Evolutionary conservation across 2,888 invertebrate genomes (phyloP), one percentile per base, ranked within the genome.

Genomic region (Proisotoma minuta): DNA sequence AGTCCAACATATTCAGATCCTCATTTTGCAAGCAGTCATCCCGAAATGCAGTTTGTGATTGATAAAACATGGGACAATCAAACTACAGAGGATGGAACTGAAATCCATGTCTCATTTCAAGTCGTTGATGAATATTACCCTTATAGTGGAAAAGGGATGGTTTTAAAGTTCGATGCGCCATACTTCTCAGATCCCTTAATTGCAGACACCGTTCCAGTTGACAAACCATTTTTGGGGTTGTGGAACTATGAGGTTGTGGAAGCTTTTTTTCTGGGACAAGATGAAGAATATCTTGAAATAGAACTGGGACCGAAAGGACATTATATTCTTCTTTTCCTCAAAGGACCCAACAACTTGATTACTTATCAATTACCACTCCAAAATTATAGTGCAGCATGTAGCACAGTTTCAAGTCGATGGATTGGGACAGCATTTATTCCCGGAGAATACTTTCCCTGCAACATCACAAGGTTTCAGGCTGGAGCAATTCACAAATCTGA

Each of bases 211-310:
- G 18, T 39, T 39, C 39, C 53, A 2, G 23, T n/a, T 2, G 39
- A 54, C 39, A 18, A 23, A 39, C 53, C 53, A 3, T 29, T 29
- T 29, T 47, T 47, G 2, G 56, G 56, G 18, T 18, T 56, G 10
- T 56, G 56, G 56, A 40, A 56, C 18, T 47, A 56, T 20, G 56
- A 56, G 23, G 56, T 56, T 5, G 40, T 56, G 12, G 56, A 56
- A 26, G 40, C 47, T 3, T 56, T 56, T 23, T 56, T 56, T 47
- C 43, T 56, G n/a, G 47, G 47, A 23, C 15, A 24, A 4, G 47
- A 56, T 47, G 43, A 26, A 3, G 56, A 56, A 18, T 56, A 56
- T 26, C 27, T 56, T n/a, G 56, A 56, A 56, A 56, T 56, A 20
- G 56, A 56, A 23, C 20, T 56, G 18, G 56, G 24, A 22, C 56